Conservation (phyloP, 1,140 invertebrate species). For the Formica selysi region DNA sequence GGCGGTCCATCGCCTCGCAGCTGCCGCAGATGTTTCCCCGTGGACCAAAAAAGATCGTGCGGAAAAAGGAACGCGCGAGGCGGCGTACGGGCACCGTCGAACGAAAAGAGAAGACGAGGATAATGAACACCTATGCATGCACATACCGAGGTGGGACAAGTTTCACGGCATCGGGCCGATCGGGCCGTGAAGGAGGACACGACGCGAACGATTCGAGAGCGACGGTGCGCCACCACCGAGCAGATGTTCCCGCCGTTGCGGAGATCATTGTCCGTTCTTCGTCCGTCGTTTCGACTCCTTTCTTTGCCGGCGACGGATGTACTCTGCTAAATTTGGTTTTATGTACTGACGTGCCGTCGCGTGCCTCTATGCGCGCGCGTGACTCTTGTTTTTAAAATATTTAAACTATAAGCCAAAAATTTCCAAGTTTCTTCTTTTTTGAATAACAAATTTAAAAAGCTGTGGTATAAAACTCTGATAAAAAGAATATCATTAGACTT, state of each 20-base stretch:
- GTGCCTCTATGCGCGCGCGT: neutral
- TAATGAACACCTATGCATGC: slow-evolving; percentile 82
- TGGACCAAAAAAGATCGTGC: slow-evolving; percentile 81
- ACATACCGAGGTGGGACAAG: slow-evolving; percentile 79
- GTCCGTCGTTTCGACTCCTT: slow-evolving; percentile 22
- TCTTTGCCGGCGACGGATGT: slow-evolving; percentile 30
- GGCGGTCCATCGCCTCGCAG: slow-evolving; percentile 82
- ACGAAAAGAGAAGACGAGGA: slow-evolving; percentile 70
- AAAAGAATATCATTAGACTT: neutral
- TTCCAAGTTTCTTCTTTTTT: neutral
- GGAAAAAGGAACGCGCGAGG: slow-evolving; percentile 73
- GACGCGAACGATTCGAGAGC: slow-evolving; percentile 68
- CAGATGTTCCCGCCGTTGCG: slow-evolving; percentile 71
- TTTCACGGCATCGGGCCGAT: slow-evolving; percentile 76
- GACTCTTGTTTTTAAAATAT: neutral
- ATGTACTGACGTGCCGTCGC: slow-evolving; percentile 10
- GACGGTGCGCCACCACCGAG: slow-evolving; percentile 61
- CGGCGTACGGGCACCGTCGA: slow-evolving; percentile 6
- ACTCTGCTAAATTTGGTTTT: slow-evolving; percentile 23
- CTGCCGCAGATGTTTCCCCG: slow-evolving; percentile 86
- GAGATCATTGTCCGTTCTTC: slow-evolving; percentile 74
- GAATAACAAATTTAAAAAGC: neutral
- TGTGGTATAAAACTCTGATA: neutral
- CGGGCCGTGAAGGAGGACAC: slow-evolving; percentile 76
- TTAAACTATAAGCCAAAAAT: neutral